phyloP scores from a whole-genome alignment of 1,140 invertebrate species.

The Phortica variegata region DNA sequence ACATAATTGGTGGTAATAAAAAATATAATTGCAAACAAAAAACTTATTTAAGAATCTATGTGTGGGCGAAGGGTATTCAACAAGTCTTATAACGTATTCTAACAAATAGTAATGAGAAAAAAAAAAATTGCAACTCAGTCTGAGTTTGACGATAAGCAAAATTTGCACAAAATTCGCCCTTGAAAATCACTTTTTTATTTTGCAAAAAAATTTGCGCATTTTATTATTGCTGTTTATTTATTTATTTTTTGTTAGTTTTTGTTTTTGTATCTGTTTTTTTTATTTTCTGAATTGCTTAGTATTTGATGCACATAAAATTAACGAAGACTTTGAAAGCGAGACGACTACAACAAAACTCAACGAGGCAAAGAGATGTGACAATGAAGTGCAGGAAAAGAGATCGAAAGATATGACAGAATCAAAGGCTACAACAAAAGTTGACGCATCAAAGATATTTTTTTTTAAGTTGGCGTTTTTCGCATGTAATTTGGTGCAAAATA shows the following conservation, averaged over 20 bases:
- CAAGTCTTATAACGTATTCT: too few species aligned
- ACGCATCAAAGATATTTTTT: slow-evolving; percentile 39
- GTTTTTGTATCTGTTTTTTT: slow-evolving; percentile 13
- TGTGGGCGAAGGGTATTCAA: too few species aligned
- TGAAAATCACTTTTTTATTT: slow-evolving; percentile 50
- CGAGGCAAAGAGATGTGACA: slow-evolving; percentile 19
- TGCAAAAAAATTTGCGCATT: slow-evolving; percentile 39
- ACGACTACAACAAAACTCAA: slow-evolving; percentile 28
- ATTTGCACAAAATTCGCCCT: slow-evolving; percentile 40
- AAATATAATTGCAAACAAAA: too few species aligned
- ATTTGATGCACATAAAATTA: slow-evolving; percentile 30
- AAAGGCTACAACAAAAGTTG: slow-evolving; percentile 16
- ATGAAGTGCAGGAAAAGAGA: slow-evolving; percentile 9
- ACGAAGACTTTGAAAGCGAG: slow-evolving; percentile 36
- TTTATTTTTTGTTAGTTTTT: slow-evolving; percentile 23
- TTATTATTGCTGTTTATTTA: slow-evolving; percentile 18
- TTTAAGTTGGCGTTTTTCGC: slow-evolving; percentile 51
- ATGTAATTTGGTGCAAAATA: slow-evolving; percentile 53
- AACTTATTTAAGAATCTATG: too few species aligned
- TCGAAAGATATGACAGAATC: slow-evolving; percentile 12
- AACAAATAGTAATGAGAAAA: too few species aligned
- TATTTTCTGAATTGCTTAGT: slow-evolving; percentile 38
- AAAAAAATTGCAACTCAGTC: too few species aligned
- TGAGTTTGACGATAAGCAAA: too few species aligned
- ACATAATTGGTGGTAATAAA: too few species aligned